Percentiles rank a stretch among this genome's conserved stretches.
phyloP scores from a whole-genome alignment of 2,888 invertebrate genomes.

The Hoplodrina ambigua region DNA sequence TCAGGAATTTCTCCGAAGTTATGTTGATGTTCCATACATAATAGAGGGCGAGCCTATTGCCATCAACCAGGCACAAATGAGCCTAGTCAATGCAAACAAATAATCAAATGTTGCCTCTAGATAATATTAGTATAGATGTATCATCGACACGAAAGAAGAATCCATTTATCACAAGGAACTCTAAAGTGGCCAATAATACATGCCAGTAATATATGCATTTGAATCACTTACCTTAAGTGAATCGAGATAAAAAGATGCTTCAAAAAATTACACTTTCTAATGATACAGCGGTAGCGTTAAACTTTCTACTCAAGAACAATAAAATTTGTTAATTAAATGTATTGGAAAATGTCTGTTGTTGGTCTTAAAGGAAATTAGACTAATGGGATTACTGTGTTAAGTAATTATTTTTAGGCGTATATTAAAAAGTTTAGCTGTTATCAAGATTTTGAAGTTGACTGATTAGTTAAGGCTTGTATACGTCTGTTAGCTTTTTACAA shows the following conservation, averaged over 20 bases:
- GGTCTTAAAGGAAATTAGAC: constrained; percentile 1
- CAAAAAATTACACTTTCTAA: constrained; percentile 60
- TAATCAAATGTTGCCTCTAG: no score
- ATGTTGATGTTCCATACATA: no score
- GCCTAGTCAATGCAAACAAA: no score
- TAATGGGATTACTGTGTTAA: constrained; percentile 39
- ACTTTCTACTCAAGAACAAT: constrained; percentile 59
- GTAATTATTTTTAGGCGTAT: constrained; percentile 14
- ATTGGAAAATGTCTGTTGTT: constrained; percentile 23
- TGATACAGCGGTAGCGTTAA: constrained; percentile 13
- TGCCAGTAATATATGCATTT: constrained; percentile 42
- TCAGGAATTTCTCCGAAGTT: no score
- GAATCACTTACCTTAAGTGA: constrained; percentile 47
- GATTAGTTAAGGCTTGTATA: not conserved
- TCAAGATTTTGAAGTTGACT: constrained; percentile 22
- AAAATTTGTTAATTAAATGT: constrained; percentile 38
- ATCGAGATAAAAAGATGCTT: constrained; percentile 45
- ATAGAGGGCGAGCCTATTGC: no score
- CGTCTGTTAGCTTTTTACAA: not conserved
- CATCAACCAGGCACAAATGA: no score
- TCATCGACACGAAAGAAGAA: not conserved
- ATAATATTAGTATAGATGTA: no score
- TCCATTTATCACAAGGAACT: constrained; percentile 24
- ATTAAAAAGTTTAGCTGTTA: constrained; percentile 5
- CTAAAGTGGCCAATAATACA: constrained; percentile 17